These are phyloP conservation scores for Gadus chalcogrammus DNA, from an alignment of 2,113 vertebrate genomes.

Conservation along the genomic window DNA sequence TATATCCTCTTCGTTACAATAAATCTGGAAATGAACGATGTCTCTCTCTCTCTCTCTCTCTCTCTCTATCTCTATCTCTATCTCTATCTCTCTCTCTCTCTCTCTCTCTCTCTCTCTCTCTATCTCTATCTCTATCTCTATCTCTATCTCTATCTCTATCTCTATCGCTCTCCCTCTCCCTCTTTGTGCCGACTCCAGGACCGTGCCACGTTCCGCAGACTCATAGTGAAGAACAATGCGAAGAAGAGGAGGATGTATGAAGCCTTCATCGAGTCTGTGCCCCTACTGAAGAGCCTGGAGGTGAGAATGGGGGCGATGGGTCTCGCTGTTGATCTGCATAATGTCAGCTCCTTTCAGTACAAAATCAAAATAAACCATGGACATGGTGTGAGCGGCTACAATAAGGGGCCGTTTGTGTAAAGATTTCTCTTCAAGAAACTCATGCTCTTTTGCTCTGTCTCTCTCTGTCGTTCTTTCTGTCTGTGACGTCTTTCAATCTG, in stretches of 20 bases:
- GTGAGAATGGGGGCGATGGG: constrained; percentile 62
- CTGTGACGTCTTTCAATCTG: neutral
- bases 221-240: constrained; percentile 95
- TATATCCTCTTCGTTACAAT: too few species aligned
- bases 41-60: neutral
- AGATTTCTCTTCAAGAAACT: too few species aligned
- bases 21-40: too few species aligned
- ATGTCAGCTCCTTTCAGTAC: too few species aligned
- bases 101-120: neutral
- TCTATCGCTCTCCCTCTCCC: too few species aligned
- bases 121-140: neutral
- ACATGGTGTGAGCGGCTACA: too few species aligned
- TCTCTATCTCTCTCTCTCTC: neutral
- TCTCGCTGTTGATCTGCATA: too few species aligned
- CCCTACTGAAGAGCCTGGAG: constrained; percentile 95
- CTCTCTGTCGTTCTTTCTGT: neutral
- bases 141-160: neutral
- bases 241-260: constrained; percentile 95
- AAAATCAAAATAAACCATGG: too few species aligned
- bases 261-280: constrained; percentile 93
- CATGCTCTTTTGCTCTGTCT: constrained; percentile 13
- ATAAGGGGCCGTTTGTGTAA: too few species aligned
- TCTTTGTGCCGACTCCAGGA: constrained; percentile 71
- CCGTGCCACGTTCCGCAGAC: constrained; percentile 94
- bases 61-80: neutral